Evolutionary conservation across 37 sponge, comb jelly and placozoan genomes (phyloP).

Genomic region (Geodia barretti): DNA sequence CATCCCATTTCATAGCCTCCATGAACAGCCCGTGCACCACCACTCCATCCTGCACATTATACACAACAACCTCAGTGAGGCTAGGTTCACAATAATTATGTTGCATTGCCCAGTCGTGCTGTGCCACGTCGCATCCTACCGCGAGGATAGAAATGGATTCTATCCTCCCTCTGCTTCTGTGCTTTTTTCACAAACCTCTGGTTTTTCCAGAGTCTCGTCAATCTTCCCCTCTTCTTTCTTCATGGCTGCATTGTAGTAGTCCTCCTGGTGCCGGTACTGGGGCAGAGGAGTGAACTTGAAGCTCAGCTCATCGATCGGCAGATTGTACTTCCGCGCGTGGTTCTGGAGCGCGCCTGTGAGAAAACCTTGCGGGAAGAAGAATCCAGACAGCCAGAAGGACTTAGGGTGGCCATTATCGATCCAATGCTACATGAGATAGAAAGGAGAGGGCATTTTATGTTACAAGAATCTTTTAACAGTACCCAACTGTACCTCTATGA

Average conservation of each 20-base stretch:
- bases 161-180: too few species aligned
- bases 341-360: conserved; percentile 98
- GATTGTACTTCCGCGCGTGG: conserved; percentile 95
- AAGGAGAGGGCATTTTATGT: background rate
- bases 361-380: conserved; percentile 99
- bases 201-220: conserved; percentile 50
- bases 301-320: conserved; percentile 94
- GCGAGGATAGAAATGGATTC: too few species aligned
- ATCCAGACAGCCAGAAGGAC: conserved; percentile 99
- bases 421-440: conserved; percentile 69
- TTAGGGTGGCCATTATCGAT: conserved; percentile 86
- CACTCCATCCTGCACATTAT: too few species aligned
- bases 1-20: conserved; percentile 94
- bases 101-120: too few species aligned
- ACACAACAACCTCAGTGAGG: too few species aligned
- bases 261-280: conserved; percentile 81
- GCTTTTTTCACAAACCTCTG: too few species aligned
- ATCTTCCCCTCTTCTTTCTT: conserved; percentile 40
- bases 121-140: too few species aligned
- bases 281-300: conserved; percentile 77
- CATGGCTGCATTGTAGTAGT: conserved; percentile 74
- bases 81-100: too few species aligned
- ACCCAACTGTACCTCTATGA: conserved; percentile 74
- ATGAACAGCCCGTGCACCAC: conserved; percentile 97
- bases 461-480: background rate